Conservation (phyloP, 2,113 vertebrate species). For the Protomyctophum bolini region DNA sequence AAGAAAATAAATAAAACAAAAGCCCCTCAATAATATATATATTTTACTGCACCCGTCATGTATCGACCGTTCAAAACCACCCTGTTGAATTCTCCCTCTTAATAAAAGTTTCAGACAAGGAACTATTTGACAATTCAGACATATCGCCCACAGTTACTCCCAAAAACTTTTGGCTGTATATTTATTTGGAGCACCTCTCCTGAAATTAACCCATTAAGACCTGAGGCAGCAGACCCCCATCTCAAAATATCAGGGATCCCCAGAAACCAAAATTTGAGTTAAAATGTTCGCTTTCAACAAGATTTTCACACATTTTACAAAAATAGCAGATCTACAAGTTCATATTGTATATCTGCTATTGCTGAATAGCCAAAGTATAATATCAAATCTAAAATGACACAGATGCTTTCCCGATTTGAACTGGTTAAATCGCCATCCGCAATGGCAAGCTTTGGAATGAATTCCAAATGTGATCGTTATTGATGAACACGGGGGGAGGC, state of each 20-base stretch:
- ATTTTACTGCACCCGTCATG: neutral
- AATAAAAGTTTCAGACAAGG: constrained; percentile 31
- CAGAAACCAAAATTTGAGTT: too few relatives aligned
- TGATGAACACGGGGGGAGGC: constrained; percentile 56
- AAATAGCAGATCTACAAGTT: too few relatives aligned
- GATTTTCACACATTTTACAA: too few relatives aligned
- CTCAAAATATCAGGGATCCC: too few relatives aligned
- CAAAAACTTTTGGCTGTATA: constrained; percentile 31
- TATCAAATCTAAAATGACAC: too few relatives aligned
- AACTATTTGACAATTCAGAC: constrained; percentile 21
- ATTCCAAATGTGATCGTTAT: constrained; percentile 72
- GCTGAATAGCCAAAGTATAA: too few relatives aligned
- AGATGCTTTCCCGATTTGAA: too few relatives aligned
- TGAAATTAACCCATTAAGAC: constrained; percentile 32
- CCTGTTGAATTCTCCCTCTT: neutral
- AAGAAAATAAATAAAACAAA: neutral
- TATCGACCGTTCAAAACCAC: constrained; percentile 2
- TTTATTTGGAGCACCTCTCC: constrained; percentile 53
- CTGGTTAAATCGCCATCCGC: constrained; percentile 55
- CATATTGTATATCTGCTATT: too few relatives aligned
- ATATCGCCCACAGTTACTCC: constrained; percentile 21
- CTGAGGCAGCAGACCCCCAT: too few relatives aligned
- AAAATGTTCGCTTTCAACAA: too few relatives aligned
- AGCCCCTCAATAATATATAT: neutral
- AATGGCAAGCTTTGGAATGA: constrained; percentile 56